Conservation (phyloP, 2,113 vertebrate species). For the Eublepharis macularius region DNA sequence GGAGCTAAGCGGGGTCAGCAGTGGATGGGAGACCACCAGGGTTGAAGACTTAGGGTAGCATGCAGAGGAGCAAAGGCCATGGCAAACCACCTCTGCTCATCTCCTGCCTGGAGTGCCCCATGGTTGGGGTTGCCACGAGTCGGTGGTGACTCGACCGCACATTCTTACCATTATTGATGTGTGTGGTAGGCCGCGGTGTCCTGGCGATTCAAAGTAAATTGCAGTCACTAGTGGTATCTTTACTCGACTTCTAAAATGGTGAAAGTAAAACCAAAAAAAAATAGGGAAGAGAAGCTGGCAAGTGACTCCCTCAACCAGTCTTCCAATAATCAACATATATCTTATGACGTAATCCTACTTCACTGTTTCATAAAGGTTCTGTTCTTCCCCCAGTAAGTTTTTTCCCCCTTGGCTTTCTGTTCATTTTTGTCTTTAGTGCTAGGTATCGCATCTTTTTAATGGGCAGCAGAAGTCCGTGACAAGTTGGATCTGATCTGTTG, state of each 20-base stretch:
- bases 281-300: background rate
- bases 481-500: background rate
- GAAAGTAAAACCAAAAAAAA: background rate
- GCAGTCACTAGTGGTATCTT: background rate
- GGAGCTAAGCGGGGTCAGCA: no score
- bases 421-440: background rate
- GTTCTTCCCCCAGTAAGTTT: no score
- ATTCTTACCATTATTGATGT: no score
- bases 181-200: background rate
- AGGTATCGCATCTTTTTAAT: background rate
- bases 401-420: background rate
- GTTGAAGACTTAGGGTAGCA: no score
- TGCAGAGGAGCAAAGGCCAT: no score
- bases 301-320: fast-evolving
- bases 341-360: background rate
- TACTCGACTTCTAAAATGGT: fast-evolving
- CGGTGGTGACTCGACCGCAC: no score
- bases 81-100: no score
- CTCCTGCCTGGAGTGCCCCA: no score
- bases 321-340: background rate
- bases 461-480: background rate
- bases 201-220: background rate
- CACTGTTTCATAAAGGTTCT: background rate
- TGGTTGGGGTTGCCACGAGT: no score
- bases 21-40: no score